Conservation (phyloP, 1,140 invertebrate genomes). For the Mylabris phalerata region DNA sequence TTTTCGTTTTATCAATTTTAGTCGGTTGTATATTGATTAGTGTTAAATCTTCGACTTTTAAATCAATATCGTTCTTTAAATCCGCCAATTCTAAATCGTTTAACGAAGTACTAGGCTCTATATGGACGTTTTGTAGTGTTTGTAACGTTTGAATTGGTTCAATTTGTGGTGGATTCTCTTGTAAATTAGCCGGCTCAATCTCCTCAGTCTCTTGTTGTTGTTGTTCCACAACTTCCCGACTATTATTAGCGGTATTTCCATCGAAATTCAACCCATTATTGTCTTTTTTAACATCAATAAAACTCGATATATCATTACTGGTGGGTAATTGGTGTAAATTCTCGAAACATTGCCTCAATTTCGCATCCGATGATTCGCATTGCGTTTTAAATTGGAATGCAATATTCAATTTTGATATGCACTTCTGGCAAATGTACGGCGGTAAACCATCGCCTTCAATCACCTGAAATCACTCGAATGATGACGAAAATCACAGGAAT, state of each 20-base stretch:
- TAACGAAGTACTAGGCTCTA: conserved; percentile 11
- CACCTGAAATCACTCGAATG: conserved; percentile 42
- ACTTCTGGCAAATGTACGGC: conserved; percentile 57
- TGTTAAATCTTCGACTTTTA: conserved; percentile 26
- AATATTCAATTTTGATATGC: conserved; percentile 55
- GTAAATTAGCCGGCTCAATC: background rate
- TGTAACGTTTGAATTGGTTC: conserved; percentile 12
- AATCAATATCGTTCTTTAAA: conserved; percentile 19
- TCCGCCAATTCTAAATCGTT: conserved; percentile 22
- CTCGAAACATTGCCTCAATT: conserved; percentile 54
- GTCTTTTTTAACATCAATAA: conserved; percentile 26
- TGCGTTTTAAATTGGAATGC: conserved; percentile 62
- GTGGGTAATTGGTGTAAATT: conserved; percentile 4
- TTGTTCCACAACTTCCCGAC: conserved; percentile 13
- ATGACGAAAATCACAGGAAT: background rate
- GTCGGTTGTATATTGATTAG: conserved; percentile 5
- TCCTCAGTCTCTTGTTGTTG: background rate
- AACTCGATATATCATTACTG: conserved; percentile 17
- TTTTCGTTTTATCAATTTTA: conserved; percentile 18
- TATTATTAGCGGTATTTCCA: conserved; percentile 5
- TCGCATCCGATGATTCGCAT: conserved; percentile 55
- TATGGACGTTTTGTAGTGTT: conserved; percentile 15
- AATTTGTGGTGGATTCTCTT: conserved; percentile 3
- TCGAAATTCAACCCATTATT: background rate
- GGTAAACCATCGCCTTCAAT: conserved; percentile 56